Percentiles rank a stretch among this genome's conserved stretches.
Conservation (phyloP, 2,888 invertebrate species). For the Eustalomyia histrio region DNA sequence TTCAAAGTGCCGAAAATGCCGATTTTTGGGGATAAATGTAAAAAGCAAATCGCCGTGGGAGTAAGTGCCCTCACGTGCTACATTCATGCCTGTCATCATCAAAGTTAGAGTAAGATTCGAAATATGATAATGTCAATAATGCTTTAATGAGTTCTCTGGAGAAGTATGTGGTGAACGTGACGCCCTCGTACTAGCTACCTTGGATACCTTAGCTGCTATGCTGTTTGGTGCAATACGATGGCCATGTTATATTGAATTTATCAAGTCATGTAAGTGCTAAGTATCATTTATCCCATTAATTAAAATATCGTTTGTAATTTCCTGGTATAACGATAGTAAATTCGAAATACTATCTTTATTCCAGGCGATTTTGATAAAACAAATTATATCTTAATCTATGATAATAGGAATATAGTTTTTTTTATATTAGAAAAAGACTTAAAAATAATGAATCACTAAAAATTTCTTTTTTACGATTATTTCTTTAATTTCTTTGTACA, state of each 20-base stretch:
- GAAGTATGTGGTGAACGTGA: conserved; percentile 95
- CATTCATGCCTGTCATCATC: conserved; percentile 96
- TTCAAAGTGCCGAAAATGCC: too few species aligned
- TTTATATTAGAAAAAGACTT: too few species aligned
- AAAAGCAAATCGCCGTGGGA: conserved; percentile 87
- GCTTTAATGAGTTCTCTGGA: conserved; percentile 93
- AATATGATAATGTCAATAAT: conserved; percentile 93
- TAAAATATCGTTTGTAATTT: too few species aligned
- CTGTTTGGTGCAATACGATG: conserved; percentile 94
- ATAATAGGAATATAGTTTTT: too few species aligned
- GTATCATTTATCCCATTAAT: too few species aligned
- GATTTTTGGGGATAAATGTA: conserved; percentile 94
- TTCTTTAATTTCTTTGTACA: too few species aligned
- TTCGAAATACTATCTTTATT: too few species aligned
- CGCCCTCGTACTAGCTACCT: conserved; percentile 96
- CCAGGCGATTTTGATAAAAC: too few species aligned
- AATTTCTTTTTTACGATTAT: too few species aligned
- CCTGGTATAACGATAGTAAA: too few species aligned
- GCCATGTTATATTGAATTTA: conserved; percentile 92
- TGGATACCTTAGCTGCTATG: conserved; percentile 98
- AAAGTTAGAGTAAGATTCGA: conserved; percentile 95
- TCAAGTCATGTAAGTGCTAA: conserved; percentile 88
- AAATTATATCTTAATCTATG: too few species aligned
- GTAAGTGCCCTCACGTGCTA: conserved; percentile 96
- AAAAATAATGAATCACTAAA: too few species aligned